Percentiles rank a stretch among this genome's conserved stretches.
Conservation (phyloP, 2,113 vertebrate species). For the Thunnus maccoyii region DNA sequence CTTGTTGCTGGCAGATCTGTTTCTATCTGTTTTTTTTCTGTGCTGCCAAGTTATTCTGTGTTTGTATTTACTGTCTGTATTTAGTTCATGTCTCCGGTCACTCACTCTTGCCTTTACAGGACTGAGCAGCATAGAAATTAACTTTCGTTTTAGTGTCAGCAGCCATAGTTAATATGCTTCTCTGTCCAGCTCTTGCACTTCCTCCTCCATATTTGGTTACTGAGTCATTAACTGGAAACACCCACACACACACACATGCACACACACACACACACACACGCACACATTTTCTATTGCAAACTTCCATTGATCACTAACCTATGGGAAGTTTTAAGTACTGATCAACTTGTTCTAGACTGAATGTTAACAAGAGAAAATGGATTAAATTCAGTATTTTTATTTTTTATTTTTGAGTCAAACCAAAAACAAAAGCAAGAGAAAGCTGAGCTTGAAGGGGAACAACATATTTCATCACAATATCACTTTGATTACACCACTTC, state of each 20-base stretch:
- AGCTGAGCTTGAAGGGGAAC: slow-evolving; percentile 7
- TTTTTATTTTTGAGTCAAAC: background rate
- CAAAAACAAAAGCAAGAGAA: slow-evolving; percentile 19
- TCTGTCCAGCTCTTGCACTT: background rate
- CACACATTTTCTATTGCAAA: background rate
- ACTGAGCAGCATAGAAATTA: background rate
- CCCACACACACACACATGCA: background rate
- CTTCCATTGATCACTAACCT: too few relatives aligned
- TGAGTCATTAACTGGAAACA: slow-evolving; percentile 51
- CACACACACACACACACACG: background rate
- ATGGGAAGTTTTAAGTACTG: too few relatives aligned
- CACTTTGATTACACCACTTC: background rate
- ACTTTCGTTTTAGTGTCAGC: background rate
- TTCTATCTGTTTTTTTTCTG: background rate
- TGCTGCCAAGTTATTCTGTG: background rate
- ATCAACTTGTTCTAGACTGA: too few relatives aligned
- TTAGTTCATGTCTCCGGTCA: background rate
- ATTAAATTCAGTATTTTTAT: background rate
- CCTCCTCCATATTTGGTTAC: background rate
- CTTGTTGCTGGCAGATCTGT: background rate
- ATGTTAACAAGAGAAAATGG: background rate
- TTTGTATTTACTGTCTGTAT: too few relatives aligned
- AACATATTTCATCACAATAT: background rate
- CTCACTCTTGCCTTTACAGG: background rate
- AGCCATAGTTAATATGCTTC: too few relatives aligned